Evolutionary conservation across 2,797 vertebrate species (phyloP).

Genomic region (Acridotheres tristis): DNA sequence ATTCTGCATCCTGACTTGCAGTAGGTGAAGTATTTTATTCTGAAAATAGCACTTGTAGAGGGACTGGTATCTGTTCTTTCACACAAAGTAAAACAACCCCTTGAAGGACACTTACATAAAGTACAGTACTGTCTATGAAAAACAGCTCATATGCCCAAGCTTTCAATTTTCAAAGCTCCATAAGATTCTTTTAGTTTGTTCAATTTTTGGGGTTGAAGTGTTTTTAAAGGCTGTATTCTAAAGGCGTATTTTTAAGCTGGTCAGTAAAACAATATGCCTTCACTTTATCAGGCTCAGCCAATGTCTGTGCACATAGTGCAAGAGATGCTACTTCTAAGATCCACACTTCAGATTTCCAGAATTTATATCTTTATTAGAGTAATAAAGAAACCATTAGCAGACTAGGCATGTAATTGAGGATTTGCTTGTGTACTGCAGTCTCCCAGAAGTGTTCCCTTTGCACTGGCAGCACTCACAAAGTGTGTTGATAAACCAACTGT

Average conservation of each 20-base stretch:
- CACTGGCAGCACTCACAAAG: neutral
- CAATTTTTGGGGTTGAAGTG: neutral
- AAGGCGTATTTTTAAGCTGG: neutral
- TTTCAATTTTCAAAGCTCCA: neutral
- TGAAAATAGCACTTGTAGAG: neutral
- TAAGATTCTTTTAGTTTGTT: neutral
- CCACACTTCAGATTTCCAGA: neutral
- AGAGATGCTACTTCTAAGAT: neutral
- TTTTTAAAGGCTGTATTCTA: neutral
- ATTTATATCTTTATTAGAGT: constrained; percentile 2
- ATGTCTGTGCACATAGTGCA: neutral
- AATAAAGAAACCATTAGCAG: neutral
- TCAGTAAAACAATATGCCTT: neutral
- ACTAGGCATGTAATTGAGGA: neutral
- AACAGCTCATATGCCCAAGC: neutral
- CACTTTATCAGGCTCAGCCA: neutral
- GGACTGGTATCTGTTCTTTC: neutral
- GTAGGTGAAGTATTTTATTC: neutral
- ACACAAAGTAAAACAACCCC: neutral
- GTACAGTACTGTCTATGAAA: neutral
- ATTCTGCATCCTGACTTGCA: neutral
- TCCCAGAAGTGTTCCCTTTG: neutral
- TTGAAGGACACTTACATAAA: neutral
- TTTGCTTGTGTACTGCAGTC: neutral
- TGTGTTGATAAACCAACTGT: neutral